Percentiles rank a stretch among this genome's conserved stretches.
Conservation (phyloP, 2,797 vertebrate species). For the Bucorvus abyssinicus region DNA sequence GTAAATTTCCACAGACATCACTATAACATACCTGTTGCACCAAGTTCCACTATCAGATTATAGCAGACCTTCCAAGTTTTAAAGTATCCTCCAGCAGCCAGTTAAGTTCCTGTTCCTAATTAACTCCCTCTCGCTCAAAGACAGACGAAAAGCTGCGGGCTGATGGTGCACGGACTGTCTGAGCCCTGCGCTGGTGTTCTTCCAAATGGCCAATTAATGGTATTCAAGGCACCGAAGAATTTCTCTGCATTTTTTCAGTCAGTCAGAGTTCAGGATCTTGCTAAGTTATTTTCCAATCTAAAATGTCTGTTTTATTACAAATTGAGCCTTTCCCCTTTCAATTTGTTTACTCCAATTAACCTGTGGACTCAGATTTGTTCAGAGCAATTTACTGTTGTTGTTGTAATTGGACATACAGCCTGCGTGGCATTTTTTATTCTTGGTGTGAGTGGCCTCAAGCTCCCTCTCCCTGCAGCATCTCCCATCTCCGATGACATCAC, state of each 20-base stretch:
- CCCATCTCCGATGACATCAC: background rate
- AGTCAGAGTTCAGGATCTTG: background rate
- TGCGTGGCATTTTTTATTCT: background rate
- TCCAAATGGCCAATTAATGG: background rate
- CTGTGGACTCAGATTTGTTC: background rate
- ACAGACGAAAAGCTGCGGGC: background rate
- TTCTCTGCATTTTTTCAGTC: background rate
- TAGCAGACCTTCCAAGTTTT: background rate
- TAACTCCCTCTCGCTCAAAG: background rate
- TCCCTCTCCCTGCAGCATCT: background rate
- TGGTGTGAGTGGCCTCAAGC: background rate
- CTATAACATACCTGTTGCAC: background rate
- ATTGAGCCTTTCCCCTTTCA: background rate
- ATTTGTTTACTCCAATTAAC: background rate
- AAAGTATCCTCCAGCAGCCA: background rate
- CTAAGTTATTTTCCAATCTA: background rate
- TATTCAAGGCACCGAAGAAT: background rate
- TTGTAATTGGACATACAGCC: background rate
- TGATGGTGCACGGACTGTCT: background rate
- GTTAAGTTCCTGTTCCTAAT: background rate
- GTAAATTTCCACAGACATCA: background rate
- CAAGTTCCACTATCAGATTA: background rate
- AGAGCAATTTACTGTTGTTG: background rate
- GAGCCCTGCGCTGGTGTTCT: background rate
- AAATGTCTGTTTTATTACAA: background rate